These are phyloP conservation scores for Drosophila gaucha DNA, from an alignment of 2,888 invertebrate genomes.

Conservation along the genomic window DNA sequence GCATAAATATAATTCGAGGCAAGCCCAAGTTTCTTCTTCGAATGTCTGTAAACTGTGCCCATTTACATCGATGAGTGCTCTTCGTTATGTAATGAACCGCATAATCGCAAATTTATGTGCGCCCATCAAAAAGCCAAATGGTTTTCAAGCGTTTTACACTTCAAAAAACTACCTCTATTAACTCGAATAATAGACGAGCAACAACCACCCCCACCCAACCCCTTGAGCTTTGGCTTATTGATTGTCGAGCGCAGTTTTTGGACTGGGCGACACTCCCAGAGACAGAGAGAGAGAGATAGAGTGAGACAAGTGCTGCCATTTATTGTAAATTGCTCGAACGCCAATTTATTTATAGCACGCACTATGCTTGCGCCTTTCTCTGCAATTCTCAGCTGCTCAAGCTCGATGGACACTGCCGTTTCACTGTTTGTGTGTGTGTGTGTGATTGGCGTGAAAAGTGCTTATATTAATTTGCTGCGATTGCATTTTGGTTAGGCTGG, in stretches of 20 bases:
- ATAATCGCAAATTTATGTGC: slow-evolving; percentile 69
- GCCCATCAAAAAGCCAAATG: slow-evolving; percentile 59
- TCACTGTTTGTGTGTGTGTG: no score
- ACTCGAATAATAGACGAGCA: slow-evolving; percentile 31
- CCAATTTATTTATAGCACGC: slow-evolving; percentile 70
- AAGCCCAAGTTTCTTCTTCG: not conserved
- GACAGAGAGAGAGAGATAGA: not conserved
- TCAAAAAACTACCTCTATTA: slow-evolving; percentile 64
- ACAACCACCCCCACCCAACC: not conserved
- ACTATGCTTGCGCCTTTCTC: slow-evolving; percentile 7
- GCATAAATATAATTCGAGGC: slow-evolving; percentile 5
- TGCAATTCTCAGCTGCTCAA: slow-evolving; percentile 5
- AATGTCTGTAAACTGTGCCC: slow-evolving; percentile 10
- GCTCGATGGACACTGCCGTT: slow-evolving; percentile 17
- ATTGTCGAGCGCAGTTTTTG: slow-evolving; percentile 47
- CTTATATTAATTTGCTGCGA: slow-evolving; percentile 51
- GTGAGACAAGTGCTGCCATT: slow-evolving; percentile 42
- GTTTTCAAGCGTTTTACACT: slow-evolving; percentile 61
- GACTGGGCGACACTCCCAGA: slow-evolving; percentile 13
- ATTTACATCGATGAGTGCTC: slow-evolving; percentile 34
- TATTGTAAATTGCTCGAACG: slow-evolving; percentile 65
- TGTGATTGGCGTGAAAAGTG: slow-evolving; percentile 56
- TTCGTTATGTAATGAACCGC: slow-evolving; percentile 58
- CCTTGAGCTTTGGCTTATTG: slow-evolving; percentile 45
- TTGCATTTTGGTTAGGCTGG: slow-evolving; percentile 33